A percentile compares a stretch with the other conserved stretches of the same genome.
Evolutionary conservation across 2,113 vertebrate species (phyloP).

Genomic region (Pardalotus punctatus): DNA sequence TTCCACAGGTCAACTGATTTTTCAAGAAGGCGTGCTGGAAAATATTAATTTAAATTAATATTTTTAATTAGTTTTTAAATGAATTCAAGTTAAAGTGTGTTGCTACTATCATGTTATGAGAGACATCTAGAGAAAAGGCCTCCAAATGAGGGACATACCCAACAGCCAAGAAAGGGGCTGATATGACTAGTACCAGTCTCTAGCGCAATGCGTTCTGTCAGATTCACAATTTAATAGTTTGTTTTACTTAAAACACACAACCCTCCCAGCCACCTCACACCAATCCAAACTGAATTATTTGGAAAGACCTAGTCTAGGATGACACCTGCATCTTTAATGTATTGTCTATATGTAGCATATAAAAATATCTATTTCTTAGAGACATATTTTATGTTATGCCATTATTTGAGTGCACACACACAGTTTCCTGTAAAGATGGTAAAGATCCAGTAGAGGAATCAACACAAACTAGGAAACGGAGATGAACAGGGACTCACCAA

Average conservation of each 20-base stretch:
- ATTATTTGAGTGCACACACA: neutral
- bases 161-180: neutral
- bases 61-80: neutral
- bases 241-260: neutral
- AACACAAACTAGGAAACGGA: neutral
- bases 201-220: neutral
- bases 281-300: neutral
- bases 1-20: neutral
- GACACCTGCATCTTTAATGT: neutral
- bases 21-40: neutral
- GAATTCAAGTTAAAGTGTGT: neutral
- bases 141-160: neutral
- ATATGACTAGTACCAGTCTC: neutral
- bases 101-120: neutral
- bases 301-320: neutral
- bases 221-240: neutral
- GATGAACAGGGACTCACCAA: neutral
- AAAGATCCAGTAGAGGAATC: neutral
- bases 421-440: neutral
- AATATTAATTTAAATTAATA: neutral
- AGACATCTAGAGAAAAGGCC: neutral
- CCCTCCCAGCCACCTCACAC: fast-evolving
- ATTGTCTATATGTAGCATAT: neutral
- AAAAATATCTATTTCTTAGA: neutral
- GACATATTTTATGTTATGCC: neutral